Percentiles rank a stretch among this genome's conserved stretches.
These are phyloP conservation scores for Caprella mutica DNA, from an alignment of 2,888 invertebrate genomes.

Conservation along the genomic window DNA sequence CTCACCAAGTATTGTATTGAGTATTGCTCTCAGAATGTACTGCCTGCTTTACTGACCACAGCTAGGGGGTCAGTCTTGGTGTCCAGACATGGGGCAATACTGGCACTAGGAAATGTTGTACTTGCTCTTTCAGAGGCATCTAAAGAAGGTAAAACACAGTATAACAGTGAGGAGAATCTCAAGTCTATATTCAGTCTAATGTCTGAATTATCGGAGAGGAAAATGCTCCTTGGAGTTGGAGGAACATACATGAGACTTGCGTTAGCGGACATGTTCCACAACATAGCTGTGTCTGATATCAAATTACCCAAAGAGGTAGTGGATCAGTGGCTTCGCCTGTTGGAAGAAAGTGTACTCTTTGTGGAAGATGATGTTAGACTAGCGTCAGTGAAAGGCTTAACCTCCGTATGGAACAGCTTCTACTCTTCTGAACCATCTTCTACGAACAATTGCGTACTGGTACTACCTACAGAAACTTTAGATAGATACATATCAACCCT, in stretches of 20 bases:
- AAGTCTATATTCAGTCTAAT: conserved; percentile 48
- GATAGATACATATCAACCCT: conserved; percentile 49
- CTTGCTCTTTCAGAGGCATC: conserved; percentile 51
- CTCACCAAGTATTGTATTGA: conserved; percentile 49
- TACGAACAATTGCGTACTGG: conserved; percentile 37
- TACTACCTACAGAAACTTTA: conserved; percentile 38
- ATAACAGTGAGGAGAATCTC: conserved; percentile 38
- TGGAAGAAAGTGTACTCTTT: conserved; percentile 66
- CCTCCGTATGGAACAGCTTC: conserved; percentile 47
- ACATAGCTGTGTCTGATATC: neutral
- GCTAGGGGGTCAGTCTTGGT: conserved; percentile 70
- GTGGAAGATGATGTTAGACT: conserved; percentile 58
- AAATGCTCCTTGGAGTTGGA: conserved; percentile 63
- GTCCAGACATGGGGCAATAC: conserved; percentile 71
- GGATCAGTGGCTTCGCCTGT: conserved; percentile 61
- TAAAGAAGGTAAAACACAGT: conserved; percentile 1
- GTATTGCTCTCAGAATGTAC: conserved; percentile 57
- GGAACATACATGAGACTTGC: conserved; percentile 84
- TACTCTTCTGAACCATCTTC: conserved; percentile 26
- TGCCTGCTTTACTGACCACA: conserved; percentile 59
- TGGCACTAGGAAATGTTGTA: conserved; percentile 71
- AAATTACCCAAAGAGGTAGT: neutral
- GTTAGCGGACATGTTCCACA: conserved; percentile 48
- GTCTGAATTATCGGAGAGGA: conserved; percentile 48
- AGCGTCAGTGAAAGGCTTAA: conserved; percentile 62